Evolutionary conservation across 2,888 invertebrate genomes (phyloP).

Genomic region (Phyllotreta striolata): DNA sequence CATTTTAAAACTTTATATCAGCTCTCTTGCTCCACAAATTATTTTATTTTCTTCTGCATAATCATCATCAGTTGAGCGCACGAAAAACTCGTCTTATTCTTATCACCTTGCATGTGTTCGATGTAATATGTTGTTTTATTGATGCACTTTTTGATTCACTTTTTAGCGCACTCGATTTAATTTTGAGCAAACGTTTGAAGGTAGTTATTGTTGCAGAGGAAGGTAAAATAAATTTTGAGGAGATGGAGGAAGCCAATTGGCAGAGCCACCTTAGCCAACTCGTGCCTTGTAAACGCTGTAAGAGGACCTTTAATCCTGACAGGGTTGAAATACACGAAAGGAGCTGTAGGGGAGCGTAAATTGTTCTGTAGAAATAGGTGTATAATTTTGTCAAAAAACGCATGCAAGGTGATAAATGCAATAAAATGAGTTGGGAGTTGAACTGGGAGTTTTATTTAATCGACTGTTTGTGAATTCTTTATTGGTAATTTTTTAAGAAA

Average conservation of each 20-base stretch:
- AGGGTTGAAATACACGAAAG: conserved; percentile 69
- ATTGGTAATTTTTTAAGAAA: background rate
- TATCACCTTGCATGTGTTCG: conserved; percentile 6
- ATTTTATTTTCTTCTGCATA: no score
- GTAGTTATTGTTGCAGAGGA: conserved; percentile 52
- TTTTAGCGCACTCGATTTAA: background rate
- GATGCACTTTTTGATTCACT: background rate
- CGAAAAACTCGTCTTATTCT: background rate
- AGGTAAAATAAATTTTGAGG: conserved; percentile 58
- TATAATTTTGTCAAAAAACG: background rate
- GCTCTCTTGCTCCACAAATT: no score
- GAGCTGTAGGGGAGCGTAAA: conserved; percentile 63
- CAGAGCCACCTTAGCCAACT: conserved; percentile 67
- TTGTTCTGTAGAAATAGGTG: background rate
- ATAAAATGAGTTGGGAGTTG: background rate
- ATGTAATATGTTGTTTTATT: background rate
- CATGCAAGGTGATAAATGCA: conserved; percentile 60
- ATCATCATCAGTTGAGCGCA: background rate
- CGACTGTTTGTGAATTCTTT: background rate
- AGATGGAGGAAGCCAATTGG: conserved; percentile 65
- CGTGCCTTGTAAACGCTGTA: conserved; percentile 69
- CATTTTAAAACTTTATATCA: no score
- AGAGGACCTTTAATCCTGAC: conserved; percentile 72
- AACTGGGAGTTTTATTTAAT: conserved; percentile 8
- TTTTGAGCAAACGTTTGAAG: background rate